Evolutionary conservation across 2,113 vertebrate species (phyloP).

Genomic region (Orycteropus afer): DNA sequence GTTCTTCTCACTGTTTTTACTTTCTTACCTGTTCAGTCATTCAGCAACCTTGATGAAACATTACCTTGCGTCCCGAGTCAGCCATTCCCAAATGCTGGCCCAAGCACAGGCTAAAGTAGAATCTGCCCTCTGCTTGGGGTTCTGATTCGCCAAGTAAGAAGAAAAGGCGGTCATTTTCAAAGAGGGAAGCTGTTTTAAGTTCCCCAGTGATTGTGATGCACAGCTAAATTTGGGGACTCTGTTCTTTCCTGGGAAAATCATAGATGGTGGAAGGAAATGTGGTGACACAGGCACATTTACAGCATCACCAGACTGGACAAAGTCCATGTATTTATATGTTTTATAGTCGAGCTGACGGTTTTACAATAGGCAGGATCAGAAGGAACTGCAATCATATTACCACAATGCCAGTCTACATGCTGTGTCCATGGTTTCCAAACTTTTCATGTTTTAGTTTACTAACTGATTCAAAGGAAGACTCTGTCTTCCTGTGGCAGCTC

Average conservation of each 20-base stretch:
- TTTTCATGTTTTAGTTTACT: background rate
- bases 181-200: background rate
- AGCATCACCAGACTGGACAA: background rate
- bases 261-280: background rate
- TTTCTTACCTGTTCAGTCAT: background rate
- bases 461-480: conserved; percentile 5
- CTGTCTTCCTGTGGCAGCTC: background rate
- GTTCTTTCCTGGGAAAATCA: background rate
- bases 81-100: background rate
- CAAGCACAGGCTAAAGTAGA: background rate
- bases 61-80: background rate
- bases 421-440: background rate
- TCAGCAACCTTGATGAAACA: background rate
- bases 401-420: background rate
- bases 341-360: background rate
- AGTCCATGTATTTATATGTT: background rate
- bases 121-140: background rate
- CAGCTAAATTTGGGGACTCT: background rate
- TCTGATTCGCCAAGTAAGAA: background rate
- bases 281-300: background rate
- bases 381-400: background rate
- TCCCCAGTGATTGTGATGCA: background rate
- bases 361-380: background rate
- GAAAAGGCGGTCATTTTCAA: background rate
- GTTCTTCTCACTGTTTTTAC: background rate